Evolutionary conservation across 2,888 invertebrate species (phyloP), one percentile per base, ranked within the genome.

Genomic region (Eubasilissa splendida): DNA sequence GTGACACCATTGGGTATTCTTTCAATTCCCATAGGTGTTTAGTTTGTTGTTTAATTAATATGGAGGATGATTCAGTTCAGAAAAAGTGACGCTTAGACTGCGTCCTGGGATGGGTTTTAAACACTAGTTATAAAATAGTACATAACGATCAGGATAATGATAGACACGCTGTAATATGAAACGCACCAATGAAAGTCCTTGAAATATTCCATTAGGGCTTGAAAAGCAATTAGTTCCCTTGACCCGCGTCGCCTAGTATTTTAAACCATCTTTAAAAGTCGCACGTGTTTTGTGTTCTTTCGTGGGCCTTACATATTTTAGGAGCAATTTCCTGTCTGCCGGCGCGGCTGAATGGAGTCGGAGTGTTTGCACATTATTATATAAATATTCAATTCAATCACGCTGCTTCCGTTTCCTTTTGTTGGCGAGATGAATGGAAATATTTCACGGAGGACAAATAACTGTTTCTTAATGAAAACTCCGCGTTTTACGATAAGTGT

Each of bases 351-450:
- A 70, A 77, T 70, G 60, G 63, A 73, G 63, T 59, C 65, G 73
- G 63, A 56, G 78, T 75, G 78, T 78, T 78, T 65, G 77, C 54
- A 66, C 79, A 66, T 65, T 66, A 42, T 42, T 42, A 75, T 66
- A 75, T 73, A 79, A 73, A 79, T 79, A 79, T 79, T 79, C 79
- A 75, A 80, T 80, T 80, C 80, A 80, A 80, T 80, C 80, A 76
- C 33, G 60, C 31, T 56, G 80, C 70, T 80, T 80, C 80, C 80
- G 80, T 54, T 80, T 58, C 11, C 80, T 42, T 68, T 80, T 74
- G 66, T 74, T 66, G 53, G 11, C n/a, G 14, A 53, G 76, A 66
- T 76, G 76, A 76, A 76, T 76, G 76, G 53, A 9, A 76, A 75
- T 60, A 60, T 75, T 60, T 53, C 60, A 75, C 75, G 75, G 53